Conservation (phyloP, 1,140 invertebrate species). For the Hylyphantes graminicola region DNA sequence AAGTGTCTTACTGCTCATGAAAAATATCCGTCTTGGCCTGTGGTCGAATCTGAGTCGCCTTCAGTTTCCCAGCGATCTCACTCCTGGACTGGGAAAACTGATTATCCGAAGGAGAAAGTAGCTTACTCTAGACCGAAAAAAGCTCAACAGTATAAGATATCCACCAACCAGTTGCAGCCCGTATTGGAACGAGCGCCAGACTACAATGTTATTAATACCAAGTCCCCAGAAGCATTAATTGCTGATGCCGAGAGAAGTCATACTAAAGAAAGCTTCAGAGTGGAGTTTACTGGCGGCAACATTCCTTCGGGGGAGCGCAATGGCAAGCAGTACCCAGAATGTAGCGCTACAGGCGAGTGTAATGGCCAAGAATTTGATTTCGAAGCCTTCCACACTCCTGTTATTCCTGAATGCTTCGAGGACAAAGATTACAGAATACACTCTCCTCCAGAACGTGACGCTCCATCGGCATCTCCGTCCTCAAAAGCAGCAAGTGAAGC, state of each 20-base stretch:
- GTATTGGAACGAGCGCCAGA: constrained; percentile 52
- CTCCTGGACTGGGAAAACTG: constrained; percentile 80
- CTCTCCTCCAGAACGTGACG: constrained; percentile 80
- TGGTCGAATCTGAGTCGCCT: constrained; percentile 63
- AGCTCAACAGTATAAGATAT: constrained; percentile 75
- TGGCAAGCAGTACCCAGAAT: neutral
- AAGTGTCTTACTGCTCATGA: constrained; percentile 72
- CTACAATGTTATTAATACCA: constrained; percentile 8
- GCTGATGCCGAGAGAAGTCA: constrained; percentile 7
- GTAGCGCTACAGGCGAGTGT: constrained; percentile 3
- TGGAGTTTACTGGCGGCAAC: too few species aligned
- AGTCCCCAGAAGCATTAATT: neutral
- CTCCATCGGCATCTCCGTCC: constrained; percentile 39
- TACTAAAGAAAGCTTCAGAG: neutral
- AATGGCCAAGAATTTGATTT: constrained; percentile 47
- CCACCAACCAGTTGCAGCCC: constrained; percentile 70
- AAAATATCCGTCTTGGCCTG: constrained; percentile 84
- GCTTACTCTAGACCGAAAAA: constrained; percentile 77
- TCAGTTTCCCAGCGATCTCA: constrained; percentile 71
- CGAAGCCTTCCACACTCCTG: constrained; percentile 55
- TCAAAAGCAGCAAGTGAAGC: constrained; percentile 19
- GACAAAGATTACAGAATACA: constrained; percentile 80
- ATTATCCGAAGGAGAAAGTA: constrained; percentile 79
- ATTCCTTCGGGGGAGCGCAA: too few species aligned
- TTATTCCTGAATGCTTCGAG: constrained; percentile 65